Conservation (phyloP, 1,140 invertebrate species). For the Thrips palmi region DNA sequence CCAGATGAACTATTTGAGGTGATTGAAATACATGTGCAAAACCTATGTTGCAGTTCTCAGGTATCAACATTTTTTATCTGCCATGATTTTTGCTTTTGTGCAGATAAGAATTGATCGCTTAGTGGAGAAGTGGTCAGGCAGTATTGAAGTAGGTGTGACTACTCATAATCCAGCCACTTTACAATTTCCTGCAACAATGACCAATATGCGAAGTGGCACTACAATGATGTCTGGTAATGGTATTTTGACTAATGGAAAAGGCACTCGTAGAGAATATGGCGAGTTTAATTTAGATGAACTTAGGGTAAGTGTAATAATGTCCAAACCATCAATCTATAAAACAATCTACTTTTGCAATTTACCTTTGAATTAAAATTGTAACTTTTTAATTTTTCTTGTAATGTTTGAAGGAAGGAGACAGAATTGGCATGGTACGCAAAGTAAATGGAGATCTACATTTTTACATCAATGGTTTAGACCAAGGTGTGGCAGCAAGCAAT, state of each 20-base stretch:
- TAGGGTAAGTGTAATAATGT: constrained; percentile 33
- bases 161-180: constrained; percentile 77
- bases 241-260: constrained; percentile 85
- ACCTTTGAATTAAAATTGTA: background rate
- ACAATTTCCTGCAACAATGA: constrained; percentile 93
- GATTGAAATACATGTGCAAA: constrained; percentile 8
- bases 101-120: constrained; percentile 73
- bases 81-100: constrained; percentile 2
- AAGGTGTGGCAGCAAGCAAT: constrained; percentile 68
- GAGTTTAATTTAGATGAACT: constrained; percentile 89
- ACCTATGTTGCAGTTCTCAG: background rate
- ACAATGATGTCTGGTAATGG: constrained; percentile 96
- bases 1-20: constrained; percentile 90
- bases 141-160: constrained; percentile 86
- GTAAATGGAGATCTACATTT: constrained; percentile 73
- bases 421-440: constrained; percentile 71
- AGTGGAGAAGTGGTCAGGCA: constrained; percentile 84
- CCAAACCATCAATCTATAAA: constrained; percentile 8
- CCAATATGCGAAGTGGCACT: constrained; percentile 85
- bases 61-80: background rate
- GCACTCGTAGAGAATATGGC: constrained; percentile 78
- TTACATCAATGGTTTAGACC: constrained; percentile 83
- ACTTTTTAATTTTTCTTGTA: constrained; percentile 8
- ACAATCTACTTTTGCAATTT: no score
- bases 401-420: constrained; percentile 56